A percentile compares a stretch with the other conserved stretches of the same genome.
Conservation (phyloP, 2,888 invertebrate genomes). For the Cryptus armator region DNA sequence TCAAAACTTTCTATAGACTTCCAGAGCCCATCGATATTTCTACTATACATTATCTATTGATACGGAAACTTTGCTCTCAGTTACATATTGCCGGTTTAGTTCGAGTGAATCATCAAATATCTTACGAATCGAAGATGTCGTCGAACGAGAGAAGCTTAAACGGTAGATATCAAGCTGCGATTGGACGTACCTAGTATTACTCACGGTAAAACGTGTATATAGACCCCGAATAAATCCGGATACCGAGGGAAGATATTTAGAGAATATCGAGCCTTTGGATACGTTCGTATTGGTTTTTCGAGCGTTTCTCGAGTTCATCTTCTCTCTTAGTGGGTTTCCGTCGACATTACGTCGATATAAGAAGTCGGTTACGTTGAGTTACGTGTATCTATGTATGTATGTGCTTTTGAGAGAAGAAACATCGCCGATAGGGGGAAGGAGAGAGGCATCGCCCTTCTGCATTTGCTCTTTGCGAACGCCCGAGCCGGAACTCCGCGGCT, state of each 20-base stretch:
- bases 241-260: conserved; percentile 16
- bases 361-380: not conserved
- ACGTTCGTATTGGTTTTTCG: not conserved
- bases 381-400: not conserved
- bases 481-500: conserved; percentile 48
- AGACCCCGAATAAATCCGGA: not conserved
- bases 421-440: not conserved
- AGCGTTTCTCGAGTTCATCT: conserved; percentile 9
- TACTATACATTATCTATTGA: too few species aligned
- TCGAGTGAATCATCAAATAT: conserved; percentile 28
- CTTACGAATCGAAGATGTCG: not conserved
- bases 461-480: not conserved
- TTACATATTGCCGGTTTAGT: conserved; percentile 1
- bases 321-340: not conserved
- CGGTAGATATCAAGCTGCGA: not conserved
- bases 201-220: not conserved
- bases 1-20: too few species aligned
- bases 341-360: not conserved
- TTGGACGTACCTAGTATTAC: not conserved
- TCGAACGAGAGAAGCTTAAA: not conserved
- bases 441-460: conserved; percentile 4
- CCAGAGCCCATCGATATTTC: too few species aligned
- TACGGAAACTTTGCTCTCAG: too few species aligned
- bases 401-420: conserved; percentile 7
- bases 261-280: conserved; percentile 19